Evolutionary conservation across 2,797 vertebrate genomes (phyloP), one percentile per base, ranked within the genome.

Genomic region (Cryptoprocta ferox): DNA sequence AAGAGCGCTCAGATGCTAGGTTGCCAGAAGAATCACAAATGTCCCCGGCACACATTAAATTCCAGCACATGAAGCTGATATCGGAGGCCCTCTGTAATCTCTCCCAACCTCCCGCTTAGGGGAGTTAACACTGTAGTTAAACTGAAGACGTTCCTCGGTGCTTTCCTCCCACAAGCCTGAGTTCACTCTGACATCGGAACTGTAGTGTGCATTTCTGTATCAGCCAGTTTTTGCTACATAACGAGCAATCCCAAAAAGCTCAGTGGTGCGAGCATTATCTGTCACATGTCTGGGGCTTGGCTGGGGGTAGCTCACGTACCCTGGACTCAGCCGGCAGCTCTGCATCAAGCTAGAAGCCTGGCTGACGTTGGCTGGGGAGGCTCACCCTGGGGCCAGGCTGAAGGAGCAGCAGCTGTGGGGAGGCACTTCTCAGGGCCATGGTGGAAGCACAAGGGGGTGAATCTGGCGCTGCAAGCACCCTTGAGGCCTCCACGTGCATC

Each of bases 341-440:
- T 30, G 48, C 24, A 4, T 68, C 42, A 75, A 26, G 39, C 5
- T 76, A 28, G 7, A 56, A n/a, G n/a, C 39, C n/a, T 5, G 0
- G 32, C 26, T 11, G 19, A 12, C 19, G 18, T 35, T 9, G 53
- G 59, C 28, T 30, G 53, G 73, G 68, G 5, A 35, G 61, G 37
- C 21, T 56, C 21, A 14, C 15, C 26, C 18, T 66, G 45, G 73
- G 66, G 76, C 63, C 18, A 10, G 24, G 24, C 35, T 30, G 59
- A 89, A 56, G 59, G 56, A 53, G 7, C 32, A 75, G 50, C 50
- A 32, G 32, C 59, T 8, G 8, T n/a, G 32, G n/a, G 30, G 30
- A 48, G 42, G n/a, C 12, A n/a, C 59, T 53, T 70, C 76, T 68
- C 28, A 3, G 0, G 0, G 39, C n/a, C 21, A 0, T 10, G 30